These are phyloP conservation scores for Discoglossus pictus DNA, from an alignment of 2,797 vertebrate species.

Conservation along the genomic window DNA sequence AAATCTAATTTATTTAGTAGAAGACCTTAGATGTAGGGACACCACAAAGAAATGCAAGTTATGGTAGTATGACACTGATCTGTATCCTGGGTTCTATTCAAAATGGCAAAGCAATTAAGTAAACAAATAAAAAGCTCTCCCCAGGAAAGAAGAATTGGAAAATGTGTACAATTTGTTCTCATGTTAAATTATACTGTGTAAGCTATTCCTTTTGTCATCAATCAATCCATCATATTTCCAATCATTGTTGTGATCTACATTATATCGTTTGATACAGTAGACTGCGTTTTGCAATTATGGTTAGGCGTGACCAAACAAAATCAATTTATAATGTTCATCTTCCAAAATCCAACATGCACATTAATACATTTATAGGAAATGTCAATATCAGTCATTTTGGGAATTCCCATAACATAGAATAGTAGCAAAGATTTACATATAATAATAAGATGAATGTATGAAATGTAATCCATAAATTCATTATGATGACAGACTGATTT, in stretches of 20 bases:
- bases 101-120: too few relatives aligned
- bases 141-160: too few relatives aligned
- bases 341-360: constrained; percentile 25
- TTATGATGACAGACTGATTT: constrained; percentile 21
- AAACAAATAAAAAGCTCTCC: too few relatives aligned
- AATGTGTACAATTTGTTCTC: too few relatives aligned
- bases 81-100: too few relatives aligned
- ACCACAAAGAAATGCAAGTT: too few relatives aligned
- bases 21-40: too few relatives aligned
- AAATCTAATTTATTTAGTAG: too few relatives aligned
- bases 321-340: constrained; percentile 20
- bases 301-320: constrained; percentile 28
- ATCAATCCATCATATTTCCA: constrained; percentile 1
- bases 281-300: constrained; percentile 22
- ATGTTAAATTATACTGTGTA: background rate
- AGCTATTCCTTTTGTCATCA: background rate
- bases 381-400: constrained; percentile 12
- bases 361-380: constrained; percentile 40
- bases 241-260: constrained; percentile 1
- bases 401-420: background rate
- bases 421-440: constrained; percentile 21
- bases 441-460: background rate
- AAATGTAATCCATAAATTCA: constrained; percentile 33
- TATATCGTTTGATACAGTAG: constrained; percentile 18
- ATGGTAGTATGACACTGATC: too few relatives aligned